A percentile compares a stretch with the other conserved stretches of the same genome.
These are phyloP conservation scores for Noctua pronuba DNA, from an alignment of 2,888 invertebrate genomes.

Conservation along the genomic window DNA sequence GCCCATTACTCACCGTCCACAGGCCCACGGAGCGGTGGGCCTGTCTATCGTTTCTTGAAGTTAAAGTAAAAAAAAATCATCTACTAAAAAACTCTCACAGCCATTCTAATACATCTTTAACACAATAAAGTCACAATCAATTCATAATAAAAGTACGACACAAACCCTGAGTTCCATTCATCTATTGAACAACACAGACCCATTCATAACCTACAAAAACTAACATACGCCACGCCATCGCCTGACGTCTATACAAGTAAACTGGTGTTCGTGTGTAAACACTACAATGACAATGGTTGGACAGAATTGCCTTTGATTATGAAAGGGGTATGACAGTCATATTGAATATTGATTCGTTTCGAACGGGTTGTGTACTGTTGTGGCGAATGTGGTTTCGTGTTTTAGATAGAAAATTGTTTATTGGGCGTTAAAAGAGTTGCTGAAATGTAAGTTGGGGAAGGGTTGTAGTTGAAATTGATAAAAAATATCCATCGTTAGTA, in stretches of 20 bases:
- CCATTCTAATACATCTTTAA: too few species aligned
- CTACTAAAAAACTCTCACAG: neutral
- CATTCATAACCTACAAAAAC: constrained; percentile 35
- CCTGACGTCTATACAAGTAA: constrained; percentile 24
- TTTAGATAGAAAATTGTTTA: neutral
- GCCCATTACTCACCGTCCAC: too few species aligned
- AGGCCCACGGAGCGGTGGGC: too few species aligned
- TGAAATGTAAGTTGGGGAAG: neutral
- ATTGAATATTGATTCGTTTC: constrained; percentile 70
- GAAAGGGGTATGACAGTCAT: constrained; percentile 74
- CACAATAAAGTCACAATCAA: too few species aligned
- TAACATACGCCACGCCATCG: neutral
- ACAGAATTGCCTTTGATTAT: constrained; percentile 66
- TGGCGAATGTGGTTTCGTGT: neutral
- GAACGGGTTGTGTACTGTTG: constrained; percentile 57
- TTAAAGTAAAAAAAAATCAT: too few species aligned
- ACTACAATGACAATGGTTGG: constrained; percentile 61
- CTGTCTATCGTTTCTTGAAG: neutral
- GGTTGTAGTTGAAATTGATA: neutral
- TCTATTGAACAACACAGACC: neutral
- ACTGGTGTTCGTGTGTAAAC: constrained; percentile 47
- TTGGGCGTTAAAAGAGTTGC: neutral
- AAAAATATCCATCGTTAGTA: neutral
- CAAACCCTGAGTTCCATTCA: neutral
- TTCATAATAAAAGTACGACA: too few species aligned